Evolutionary conservation across 2,113 vertebrate species (phyloP).

Genomic region (Lethenteron camtschaticum): DNA sequence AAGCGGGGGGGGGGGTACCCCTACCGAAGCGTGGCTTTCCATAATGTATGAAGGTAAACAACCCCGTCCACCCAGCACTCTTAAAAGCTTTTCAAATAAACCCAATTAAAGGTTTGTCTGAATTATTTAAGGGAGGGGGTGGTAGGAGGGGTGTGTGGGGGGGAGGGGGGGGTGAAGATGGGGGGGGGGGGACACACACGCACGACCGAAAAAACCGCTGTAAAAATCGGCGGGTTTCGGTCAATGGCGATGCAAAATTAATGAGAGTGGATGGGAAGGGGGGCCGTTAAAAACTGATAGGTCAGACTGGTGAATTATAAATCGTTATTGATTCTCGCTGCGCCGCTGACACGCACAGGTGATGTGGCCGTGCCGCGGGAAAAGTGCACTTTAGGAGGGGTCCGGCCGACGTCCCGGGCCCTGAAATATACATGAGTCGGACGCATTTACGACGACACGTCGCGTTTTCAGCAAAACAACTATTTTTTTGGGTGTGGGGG

Average conservation of each 20-base stretch:
- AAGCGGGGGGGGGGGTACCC: too few relatives aligned
- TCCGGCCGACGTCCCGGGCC: too few relatives aligned
- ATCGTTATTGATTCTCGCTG: conserved; percentile 32
- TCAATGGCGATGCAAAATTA: conserved; percentile 48
- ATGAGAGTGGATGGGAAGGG: conserved; percentile 23
- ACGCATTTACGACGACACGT: too few relatives aligned
- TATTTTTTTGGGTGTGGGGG: too few relatives aligned
- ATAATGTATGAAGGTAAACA: background rate
- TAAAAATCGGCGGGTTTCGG: conserved; percentile 38
- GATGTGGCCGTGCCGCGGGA: too few relatives aligned
- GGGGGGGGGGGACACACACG: conserved; percentile 12
- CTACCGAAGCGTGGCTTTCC: too few relatives aligned
- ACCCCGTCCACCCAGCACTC: background rate
- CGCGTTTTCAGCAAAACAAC: too few relatives aligned
- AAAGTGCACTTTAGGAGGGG: too few relatives aligned
- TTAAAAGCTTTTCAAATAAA: conserved; percentile 6
- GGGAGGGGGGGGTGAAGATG: background rate
- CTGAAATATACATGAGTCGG: too few relatives aligned
- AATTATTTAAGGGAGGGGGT: conserved; percentile 9
- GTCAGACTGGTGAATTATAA: conserved; percentile 31
- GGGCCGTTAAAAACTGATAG: conserved; percentile 34
- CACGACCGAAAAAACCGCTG: conserved; percentile 21
- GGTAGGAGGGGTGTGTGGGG: conserved; percentile 9
- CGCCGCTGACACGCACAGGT: background rate
- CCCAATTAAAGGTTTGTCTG: conserved; percentile 2